Base-by-base conservation (phyloP, 1,140 invertebrate genomes). In the Condylostylus longicornis region DNA sequence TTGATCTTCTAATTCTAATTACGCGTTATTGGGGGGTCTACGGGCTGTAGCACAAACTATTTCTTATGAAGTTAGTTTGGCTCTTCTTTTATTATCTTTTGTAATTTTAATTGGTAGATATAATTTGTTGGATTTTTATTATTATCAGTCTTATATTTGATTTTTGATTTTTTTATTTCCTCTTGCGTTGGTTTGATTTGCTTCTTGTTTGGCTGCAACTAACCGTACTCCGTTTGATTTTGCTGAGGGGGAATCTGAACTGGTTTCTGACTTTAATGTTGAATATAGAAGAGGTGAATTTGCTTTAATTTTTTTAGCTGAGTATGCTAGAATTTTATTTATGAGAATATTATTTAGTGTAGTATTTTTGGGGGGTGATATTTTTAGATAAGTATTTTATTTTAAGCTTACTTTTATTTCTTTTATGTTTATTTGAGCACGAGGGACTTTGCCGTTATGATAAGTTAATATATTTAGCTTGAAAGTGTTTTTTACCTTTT, bases 141-240 rank as follows among this genome's bases (percentile, higher is more conserved):
- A 35, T 38, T 55, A 53, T 57, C 64, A 70, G 51, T 33, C 51
- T 40, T 47, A 55, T 59, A 43, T 63, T 33, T 66, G 55, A 56
- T 70, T 69, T 62, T 44, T 67, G 47, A 53, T 65, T 49, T 50
- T 68, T 53, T 53, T 57, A 43, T 57, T 62, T 45, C 61, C 66
- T 54, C 54, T 72, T 54, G 50, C 46, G 43, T 59, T 72, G 45
- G 58, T 69, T 49, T 70, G 69, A 49, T 63, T 75, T 47, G 54
- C 64, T 46, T 71, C 68, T 44, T 64, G 61, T 45, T 65, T 79
- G 57, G 74, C 72, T 33, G 76, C 81, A 58, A 74, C 70, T 48
- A 80, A 79, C 70, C 77, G 75, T 1, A 70, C 71, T 50, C 75
- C 75, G 42, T 80, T 79, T 77, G 77, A 82, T 77, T 79, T 82